Evolutionary conservation across 2,113 vertebrate genomes (phyloP).

Genomic region (Chroicocephalus ridibundus): DNA sequence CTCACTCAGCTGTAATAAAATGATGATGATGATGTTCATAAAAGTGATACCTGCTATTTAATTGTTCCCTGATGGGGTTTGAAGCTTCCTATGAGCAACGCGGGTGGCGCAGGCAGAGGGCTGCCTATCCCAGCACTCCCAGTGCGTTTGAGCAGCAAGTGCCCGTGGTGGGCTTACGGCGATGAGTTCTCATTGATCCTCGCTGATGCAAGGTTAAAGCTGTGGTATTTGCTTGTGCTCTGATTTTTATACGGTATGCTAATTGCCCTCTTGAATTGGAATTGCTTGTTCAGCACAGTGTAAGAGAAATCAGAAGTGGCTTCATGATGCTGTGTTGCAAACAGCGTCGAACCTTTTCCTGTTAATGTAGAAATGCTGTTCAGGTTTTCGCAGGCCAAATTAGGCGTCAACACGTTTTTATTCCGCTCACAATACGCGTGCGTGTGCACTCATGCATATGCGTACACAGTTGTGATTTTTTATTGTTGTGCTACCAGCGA

Average conservation of each 20-base stretch:
- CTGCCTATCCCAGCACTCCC: not conserved
- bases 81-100: not conserved
- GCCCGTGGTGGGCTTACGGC: not conserved
- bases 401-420: slow-evolving; percentile 28
- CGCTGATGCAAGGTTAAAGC: slow-evolving; percentile 41
- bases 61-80: not conserved
- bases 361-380: not conserved
- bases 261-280: slow-evolving; percentile 29
- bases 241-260: not conserved
- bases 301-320: not conserved
- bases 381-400: slow-evolving; percentile 34
- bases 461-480: not conserved
- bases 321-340: not conserved
- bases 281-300: slow-evolving; percentile 8
- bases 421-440: not conserved
- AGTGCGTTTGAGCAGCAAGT: not conserved
- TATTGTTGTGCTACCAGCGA: not conserved
- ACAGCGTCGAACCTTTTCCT: not conserved
- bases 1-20: not conserved
- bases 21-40: not conserved
- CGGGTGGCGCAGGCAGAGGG: not conserved
- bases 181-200: slow-evolving; percentile 40
- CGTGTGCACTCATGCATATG: not conserved
- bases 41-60: not conserved
- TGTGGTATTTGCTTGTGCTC: slow-evolving; percentile 42